Percentiles rank a stretch among this genome's conserved stretches.
These are phyloP conservation scores for Eucriotettix oculatus DNA, from an alignment of 2,888 invertebrate species.

Conservation along the genomic window DNA sequence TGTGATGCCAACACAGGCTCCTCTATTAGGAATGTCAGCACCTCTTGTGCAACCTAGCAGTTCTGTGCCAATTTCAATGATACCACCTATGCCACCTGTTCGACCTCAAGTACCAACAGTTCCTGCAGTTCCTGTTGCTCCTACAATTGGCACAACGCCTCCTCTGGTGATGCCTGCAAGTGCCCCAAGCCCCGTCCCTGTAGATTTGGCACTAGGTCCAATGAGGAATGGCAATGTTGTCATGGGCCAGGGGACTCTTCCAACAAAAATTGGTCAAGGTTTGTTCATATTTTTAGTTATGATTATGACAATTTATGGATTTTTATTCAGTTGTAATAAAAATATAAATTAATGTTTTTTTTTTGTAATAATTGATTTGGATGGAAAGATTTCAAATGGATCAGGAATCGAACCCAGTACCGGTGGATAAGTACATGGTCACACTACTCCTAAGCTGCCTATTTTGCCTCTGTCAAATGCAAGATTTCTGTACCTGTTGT, in stretches of 20 bases:
- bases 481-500: too few species aligned
- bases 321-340: not conserved
- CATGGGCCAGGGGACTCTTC: slow-evolving; percentile 2
- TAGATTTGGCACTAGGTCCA: not conserved
- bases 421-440: not conserved
- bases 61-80: not conserved
- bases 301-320: too few species aligned
- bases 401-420: too few species aligned
- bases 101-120: slow-evolving; percentile 12
- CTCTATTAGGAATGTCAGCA: not conserved
- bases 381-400: too few species aligned
- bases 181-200: not conserved
- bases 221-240: slow-evolving; percentile 4
- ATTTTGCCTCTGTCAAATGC: too few species aligned
- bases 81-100: slow-evolving; percentile 13
- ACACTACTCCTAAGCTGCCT: not conserved
- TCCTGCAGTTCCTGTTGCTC: not conserved
- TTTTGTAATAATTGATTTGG: not conserved
- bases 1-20: slow-evolving; percentile 4
- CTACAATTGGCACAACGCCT: slow-evolving; percentile 30
- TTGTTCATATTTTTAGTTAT: not conserved
- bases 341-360: not conserved
- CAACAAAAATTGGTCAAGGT: slow-evolving; percentile 10
- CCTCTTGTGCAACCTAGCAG: too few species aligned
- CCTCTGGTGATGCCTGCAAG: not conserved